These are phyloP conservation scores for Delia radicum DNA, from an alignment of 1,140 invertebrate species.

Conservation along the genomic window DNA sequence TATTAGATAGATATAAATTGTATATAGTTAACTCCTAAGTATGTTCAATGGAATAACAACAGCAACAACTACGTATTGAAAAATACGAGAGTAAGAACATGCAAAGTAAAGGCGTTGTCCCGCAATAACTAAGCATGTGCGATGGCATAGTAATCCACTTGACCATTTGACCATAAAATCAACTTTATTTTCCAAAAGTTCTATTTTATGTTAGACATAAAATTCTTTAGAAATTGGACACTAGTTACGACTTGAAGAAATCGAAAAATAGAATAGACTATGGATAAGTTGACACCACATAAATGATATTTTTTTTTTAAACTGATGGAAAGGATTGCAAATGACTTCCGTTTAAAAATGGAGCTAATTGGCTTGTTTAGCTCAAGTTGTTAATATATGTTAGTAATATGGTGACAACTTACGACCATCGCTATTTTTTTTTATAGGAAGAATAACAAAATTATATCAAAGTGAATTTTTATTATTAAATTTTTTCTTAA, in stretches of 20 bases:
- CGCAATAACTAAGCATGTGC: slow-evolving; percentile 9
- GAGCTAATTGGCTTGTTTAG: no score
- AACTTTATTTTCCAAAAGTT: slow-evolving; percentile 2
- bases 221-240: slow-evolving; percentile 4
- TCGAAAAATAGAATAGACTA: neutral
- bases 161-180: slow-evolving; percentile 22
- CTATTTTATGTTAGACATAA: neutral
- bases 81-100: neutral
- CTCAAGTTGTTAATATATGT: no score
- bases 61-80: neutral
- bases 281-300: no score
- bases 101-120: slow-evolving; percentile 13
- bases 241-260: neutral
- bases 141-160: slow-evolving; percentile 21
- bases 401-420: no score
- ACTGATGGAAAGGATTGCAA: no score
- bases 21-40: slow-evolving; percentile 10
- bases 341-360: no score
- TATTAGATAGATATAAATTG: slow-evolving; percentile 13
- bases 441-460: neutral
- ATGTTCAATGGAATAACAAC: neutral
- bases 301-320: no score
- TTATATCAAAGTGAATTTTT: neutral
- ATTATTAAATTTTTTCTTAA: neutral
- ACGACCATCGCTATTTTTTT: no score